Evolutionary conservation across 2,888 invertebrate genomes (phyloP).

Genomic region (Galerucella calmariensis): DNA sequence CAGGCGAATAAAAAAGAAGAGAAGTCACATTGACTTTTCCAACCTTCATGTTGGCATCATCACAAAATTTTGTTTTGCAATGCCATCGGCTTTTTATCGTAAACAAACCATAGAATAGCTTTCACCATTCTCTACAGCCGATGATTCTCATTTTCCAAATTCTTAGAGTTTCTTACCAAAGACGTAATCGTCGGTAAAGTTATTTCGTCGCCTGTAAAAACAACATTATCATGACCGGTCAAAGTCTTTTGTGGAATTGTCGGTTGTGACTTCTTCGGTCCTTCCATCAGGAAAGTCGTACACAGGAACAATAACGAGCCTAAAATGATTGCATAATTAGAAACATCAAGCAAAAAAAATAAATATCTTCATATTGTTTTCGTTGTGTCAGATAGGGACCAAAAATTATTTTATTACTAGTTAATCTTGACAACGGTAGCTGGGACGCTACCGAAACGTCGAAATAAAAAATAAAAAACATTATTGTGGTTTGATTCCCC

Average conservation of each 20-base stretch:
- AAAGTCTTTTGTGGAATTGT: slow-evolving; percentile 51
- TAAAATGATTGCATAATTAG: slow-evolving; percentile 58
- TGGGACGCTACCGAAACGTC: no score
- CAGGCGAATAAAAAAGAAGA: no score
- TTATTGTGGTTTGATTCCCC: no score
- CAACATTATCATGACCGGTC: slow-evolving; percentile 60
- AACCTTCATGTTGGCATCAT: no score
- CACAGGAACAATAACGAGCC: slow-evolving; percentile 85
- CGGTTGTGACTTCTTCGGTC: slow-evolving; percentile 63
- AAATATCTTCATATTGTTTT: no score
- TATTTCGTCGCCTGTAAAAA: slow-evolving; percentile 60
- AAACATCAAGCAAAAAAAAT: background rate
- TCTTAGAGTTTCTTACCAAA: slow-evolving; percentile 53
- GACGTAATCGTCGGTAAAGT: slow-evolving; percentile 57
- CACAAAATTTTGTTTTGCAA: no score
- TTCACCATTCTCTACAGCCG: slow-evolving; percentile 47
- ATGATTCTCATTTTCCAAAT: slow-evolving; percentile 51
- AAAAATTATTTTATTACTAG: no score
- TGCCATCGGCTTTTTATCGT: no score
- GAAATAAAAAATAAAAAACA: no score
- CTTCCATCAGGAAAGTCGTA: slow-evolving; percentile 85
- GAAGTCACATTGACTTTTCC: no score
- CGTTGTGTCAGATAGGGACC: no score
- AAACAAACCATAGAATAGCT: background rate
- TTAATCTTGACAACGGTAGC: no score